phyloP scores from a whole-genome alignment of 2,797 vertebrate genomes.

The Pteronotus mesoamericanus region DNA sequence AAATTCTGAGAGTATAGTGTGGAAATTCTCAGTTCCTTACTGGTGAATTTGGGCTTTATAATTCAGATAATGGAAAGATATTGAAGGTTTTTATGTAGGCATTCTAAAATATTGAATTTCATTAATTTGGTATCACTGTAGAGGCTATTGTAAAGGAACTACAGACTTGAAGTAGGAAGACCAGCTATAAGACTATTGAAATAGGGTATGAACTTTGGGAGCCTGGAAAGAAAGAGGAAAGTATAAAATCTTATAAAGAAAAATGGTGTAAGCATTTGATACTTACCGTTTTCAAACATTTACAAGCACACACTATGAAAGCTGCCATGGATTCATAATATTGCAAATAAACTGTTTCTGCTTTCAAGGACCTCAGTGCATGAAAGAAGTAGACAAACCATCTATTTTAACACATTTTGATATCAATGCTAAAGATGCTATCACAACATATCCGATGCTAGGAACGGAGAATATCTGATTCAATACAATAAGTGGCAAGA shows the following conservation, averaged over 20 bases:
- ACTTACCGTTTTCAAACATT: background rate
- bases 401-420: conserved; percentile 10
- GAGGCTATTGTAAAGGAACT: background rate
- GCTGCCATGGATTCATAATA: background rate
- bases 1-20: background rate
- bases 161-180: background rate
- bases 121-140: background rate
- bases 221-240: conserved; percentile 30
- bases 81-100: background rate
- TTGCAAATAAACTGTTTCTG: background rate
- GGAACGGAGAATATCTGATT: background rate
- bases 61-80: background rate
- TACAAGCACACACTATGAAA: background rate
- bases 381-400: background rate
- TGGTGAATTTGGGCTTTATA: background rate
- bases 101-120: conserved; percentile 8
- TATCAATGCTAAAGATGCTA: background rate
- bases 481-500: background rate
- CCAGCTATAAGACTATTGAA: background rate
- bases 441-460: background rate
- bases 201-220: background rate
- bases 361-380: background rate
- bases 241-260: background rate
- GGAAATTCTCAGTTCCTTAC: background rate
- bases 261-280: background rate